Evolutionary conservation across 2,113 vertebrate species (phyloP), one percentile per base, ranked within the genome.

Genomic region (Grammomys dolichurus): DNA sequence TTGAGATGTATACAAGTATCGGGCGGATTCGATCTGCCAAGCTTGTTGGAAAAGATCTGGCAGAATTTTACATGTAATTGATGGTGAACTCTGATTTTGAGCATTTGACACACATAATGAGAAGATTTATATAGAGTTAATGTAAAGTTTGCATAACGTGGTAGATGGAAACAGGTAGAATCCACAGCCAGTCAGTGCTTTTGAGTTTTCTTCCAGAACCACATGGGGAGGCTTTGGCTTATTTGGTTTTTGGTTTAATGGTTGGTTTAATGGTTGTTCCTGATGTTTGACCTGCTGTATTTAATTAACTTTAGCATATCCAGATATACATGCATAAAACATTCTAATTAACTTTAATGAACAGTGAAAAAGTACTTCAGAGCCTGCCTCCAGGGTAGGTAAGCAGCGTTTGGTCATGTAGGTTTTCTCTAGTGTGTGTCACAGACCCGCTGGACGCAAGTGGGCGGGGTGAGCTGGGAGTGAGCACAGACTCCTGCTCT

Each of bases 51-150:
- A 99, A 99, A 97, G 99, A 99, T 93, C 98, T 99, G 98, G 99
- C 99, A 33, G 99, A 99, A 92, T 99, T 99, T 98, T 99, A 99
- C 98, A 99, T 99, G 99, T 99, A 99, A 99, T 97, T 97, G 78
- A 65, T 58, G 54, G 80, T 87, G 72, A 76, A 12, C 28, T 86
- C 89, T 43, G 82, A 76, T 70, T 93, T 90, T 82, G 77, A n/a
- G 63, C 51, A 28, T 60, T 80, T 89, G 16, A 2, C 1, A 14
- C 2, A 3, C 7, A n/a, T 46, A 43, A n/a, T 26, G 16, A 36
- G 48, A 84, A 76, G 40, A 46, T 89, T 40, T 46, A 22, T 33
- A 1, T 58, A 7, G 14, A 48, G 58, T 51, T 78, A 26, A 12
- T 22, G 11, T 43, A 86, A 58, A 24, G 75, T 72, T 1, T n/a